phyloP scores from a whole-genome alignment of 2,888 invertebrate genomes.

The Epirrhoe tristata region DNA sequence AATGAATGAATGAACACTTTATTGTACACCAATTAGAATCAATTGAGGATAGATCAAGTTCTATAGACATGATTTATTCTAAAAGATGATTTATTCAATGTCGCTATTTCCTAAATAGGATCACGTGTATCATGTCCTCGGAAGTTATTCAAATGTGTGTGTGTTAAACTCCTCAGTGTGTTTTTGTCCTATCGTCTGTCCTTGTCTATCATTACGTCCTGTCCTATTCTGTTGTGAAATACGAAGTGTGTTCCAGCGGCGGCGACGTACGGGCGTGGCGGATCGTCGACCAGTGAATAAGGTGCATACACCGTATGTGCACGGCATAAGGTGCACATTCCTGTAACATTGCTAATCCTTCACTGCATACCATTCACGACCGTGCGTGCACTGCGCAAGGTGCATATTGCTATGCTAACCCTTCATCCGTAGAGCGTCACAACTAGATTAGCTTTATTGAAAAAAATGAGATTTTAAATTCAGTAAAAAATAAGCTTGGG shows the following conservation, averaged over 20 bases:
- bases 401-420: conserved; percentile 28
- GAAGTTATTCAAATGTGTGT: no score
- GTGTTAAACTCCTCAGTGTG: neutral
- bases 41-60: no score
- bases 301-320: conserved; percentile 48
- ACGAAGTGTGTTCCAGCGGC: conserved; percentile 87
- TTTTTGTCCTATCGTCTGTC: neutral
- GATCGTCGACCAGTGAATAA: conserved; percentile 74
- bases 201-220: conserved; percentile 1
- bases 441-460: conserved; percentile 10
- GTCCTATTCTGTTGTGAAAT: conserved; percentile 30
- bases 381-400: conserved; percentile 15
- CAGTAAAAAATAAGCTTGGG: conserved; percentile 11
- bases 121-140: no score
- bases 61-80: no score
- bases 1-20: no score
- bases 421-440: conserved; percentile 30
- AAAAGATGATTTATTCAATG: no score
- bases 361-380: conserved; percentile 18
- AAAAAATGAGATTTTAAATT: conserved; percentile 7
- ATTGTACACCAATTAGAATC: no score
- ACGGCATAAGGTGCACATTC: conserved; percentile 35
- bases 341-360: conserved; percentile 35
- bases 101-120: no score
- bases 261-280: conserved; percentile 90